A percentile compares a stretch with the other conserved stretches of the same genome.
Evolutionary conservation across 2,888 invertebrate species (phyloP).

Genomic region (Hesperia comma): DNA sequence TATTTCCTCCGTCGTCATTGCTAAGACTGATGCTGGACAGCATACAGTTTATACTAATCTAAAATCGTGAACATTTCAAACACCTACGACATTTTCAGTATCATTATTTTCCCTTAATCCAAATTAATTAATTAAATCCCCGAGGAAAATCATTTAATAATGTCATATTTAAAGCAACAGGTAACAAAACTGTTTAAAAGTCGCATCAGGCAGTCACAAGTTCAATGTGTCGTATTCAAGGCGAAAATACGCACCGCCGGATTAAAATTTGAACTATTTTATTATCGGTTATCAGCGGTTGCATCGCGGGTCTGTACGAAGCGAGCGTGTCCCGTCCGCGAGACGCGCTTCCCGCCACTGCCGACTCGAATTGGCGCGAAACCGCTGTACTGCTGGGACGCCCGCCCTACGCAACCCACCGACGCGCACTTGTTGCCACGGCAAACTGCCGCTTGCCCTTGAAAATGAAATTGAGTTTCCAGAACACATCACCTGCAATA

Average conservation of each 20-base stretch:
- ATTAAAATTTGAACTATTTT: slow-evolving; percentile 20
- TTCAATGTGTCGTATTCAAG: not conserved
- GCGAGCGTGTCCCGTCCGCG: slow-evolving; percentile 65
- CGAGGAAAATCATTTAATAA: not conserved
- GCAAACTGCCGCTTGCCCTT: slow-evolving; percentile 57
- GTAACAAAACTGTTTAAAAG: not conserved
- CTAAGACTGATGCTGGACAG: slow-evolving; percentile 11
- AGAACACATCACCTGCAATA: slow-evolving; percentile 3
- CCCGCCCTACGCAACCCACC: slow-evolving; percentile 57
- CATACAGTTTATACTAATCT: not conserved
- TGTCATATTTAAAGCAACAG: not conserved
- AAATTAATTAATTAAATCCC: not conserved
- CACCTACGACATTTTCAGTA: not conserved
- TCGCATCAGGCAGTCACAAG: not conserved
- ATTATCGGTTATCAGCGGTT: slow-evolving; percentile 47
- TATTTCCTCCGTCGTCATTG: slow-evolving; percentile 59
- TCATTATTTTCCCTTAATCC: not conserved
- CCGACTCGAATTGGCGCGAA: slow-evolving; percentile 73
- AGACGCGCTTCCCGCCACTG: slow-evolving; percentile 73
- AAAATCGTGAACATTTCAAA: slow-evolving; percentile 9
- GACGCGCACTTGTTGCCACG: slow-evolving; percentile 75
- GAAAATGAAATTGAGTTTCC: slow-evolving; percentile 51
- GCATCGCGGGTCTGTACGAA: slow-evolving; percentile 47
- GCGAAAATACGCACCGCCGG: not conserved
- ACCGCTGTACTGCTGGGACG: slow-evolving; percentile 60